Conservation (phyloP, 2,888 invertebrate species). For the Eupithecia vulgata region DNA sequence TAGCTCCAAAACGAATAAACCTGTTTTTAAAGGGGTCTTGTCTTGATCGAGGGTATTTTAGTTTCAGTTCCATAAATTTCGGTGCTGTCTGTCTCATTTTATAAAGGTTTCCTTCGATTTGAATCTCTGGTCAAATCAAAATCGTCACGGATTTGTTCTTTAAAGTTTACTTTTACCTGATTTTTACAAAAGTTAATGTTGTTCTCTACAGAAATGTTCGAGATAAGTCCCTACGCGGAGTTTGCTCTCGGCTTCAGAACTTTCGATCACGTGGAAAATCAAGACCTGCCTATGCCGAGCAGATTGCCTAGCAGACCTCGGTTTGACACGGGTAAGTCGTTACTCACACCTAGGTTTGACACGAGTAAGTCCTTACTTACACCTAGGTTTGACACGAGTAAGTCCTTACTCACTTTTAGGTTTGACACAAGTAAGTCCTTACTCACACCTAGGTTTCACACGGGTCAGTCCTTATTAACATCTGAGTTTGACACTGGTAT, state of each 20-base stretch:
- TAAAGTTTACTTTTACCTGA: not conserved
- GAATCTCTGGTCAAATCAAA: too few species aligned
- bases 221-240: conserved; percentile 82
- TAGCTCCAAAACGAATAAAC: too few species aligned
- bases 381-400: not conserved
- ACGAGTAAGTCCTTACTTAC: not conserved
- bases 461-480: too few species aligned
- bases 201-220: conserved; percentile 75
- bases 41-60: too few species aligned
- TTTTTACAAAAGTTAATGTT: not conserved
- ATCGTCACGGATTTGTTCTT: not conserved
- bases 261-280: conserved; percentile 80
- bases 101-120: too few species aligned
- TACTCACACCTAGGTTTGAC: not conserved
- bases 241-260: conserved; percentile 80
- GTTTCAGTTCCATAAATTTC: too few species aligned
- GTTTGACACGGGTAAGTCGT: conserved; percentile 67
- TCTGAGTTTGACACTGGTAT: not conserved
- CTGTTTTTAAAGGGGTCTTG: too few species aligned
- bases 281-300: conserved; percentile 77
- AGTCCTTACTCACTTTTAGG: not conserved
- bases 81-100: too few species aligned
- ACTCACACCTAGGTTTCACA: not conserved
- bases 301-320: conserved; percentile 75
- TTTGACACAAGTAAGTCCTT: not conserved